Evolutionary conservation across 1,140 invertebrate species (phyloP).

Genomic region (Armadillidium nasatum): DNA sequence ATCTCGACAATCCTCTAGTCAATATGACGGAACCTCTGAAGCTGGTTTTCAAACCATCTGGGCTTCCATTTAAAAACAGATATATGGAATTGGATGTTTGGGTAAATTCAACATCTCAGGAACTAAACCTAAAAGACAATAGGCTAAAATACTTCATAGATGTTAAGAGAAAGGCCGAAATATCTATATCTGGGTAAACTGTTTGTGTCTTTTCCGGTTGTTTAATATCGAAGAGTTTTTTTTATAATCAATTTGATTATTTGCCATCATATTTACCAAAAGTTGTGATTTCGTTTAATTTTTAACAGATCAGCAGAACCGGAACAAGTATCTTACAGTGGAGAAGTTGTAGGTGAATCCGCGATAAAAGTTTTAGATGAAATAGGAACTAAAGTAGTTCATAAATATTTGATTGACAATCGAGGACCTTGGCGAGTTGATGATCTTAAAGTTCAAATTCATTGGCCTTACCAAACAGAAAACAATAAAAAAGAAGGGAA

Average conservation of each 20-base stretch:
- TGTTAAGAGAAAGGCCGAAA: conserved; percentile 74
- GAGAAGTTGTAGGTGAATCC: conserved; percentile 72
- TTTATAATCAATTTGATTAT: too few relatives aligned
- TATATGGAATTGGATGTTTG: conserved; percentile 66
- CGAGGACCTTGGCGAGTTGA: conserved; percentile 78
- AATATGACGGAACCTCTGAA: conserved; percentile 51
- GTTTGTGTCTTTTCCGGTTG: too few relatives aligned
- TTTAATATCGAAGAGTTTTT: too few relatives aligned
- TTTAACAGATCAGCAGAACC: conserved; percentile 55
- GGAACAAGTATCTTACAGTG: conserved; percentile 80
- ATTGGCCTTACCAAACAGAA: conserved; percentile 84
- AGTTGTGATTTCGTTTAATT: conserved; percentile 49
- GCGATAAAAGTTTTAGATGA: conserved; percentile 76
- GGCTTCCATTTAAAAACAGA: conserved; percentile 63
- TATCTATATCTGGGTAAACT: conserved; percentile 70
- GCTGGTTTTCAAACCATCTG: conserved; percentile 73
- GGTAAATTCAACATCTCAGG: conserved; percentile 81
- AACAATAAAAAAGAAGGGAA: conserved; percentile 72
- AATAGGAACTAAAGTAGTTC: conserved; percentile 74
- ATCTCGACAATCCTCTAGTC: conserved; percentile 85
- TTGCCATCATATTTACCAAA: too few relatives aligned
- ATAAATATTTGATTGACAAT: conserved; percentile 78
- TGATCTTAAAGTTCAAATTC: conserved; percentile 69
- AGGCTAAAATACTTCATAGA: conserved; percentile 56
- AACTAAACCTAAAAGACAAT: conserved; percentile 57